Evolutionary conservation across 2,888 invertebrate genomes (phyloP).

Genomic region (Sarcophaga carnaria): DNA sequence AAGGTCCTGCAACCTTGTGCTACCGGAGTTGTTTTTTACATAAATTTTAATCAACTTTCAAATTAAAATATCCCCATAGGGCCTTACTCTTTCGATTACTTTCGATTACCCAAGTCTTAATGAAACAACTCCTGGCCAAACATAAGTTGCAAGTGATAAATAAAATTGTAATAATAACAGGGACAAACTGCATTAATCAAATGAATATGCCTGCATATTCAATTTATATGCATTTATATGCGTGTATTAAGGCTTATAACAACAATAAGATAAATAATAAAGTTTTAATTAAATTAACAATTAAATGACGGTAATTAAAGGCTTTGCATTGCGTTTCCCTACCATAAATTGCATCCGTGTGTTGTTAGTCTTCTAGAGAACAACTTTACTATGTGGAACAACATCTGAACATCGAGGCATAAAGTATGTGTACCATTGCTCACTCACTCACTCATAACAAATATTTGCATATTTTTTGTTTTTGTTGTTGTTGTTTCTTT

Average conservation of each 20-base stretch:
- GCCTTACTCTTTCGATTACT: too few relatives aligned
- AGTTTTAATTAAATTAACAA: constrained; percentile 33
- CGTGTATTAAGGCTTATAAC: background rate
- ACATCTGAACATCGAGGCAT: too few relatives aligned
- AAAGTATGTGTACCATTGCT: too few relatives aligned
- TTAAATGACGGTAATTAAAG: constrained; percentile 16
- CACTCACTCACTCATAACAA: background rate
- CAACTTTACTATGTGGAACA: too few relatives aligned
- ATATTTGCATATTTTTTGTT: background rate
- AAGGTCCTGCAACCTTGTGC: too few relatives aligned
- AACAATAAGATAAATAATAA: background rate
- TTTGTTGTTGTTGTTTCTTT: background rate
- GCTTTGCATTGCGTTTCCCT: background rate
- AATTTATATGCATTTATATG: too few relatives aligned
- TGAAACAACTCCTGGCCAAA: too few relatives aligned
- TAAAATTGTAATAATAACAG: constrained; percentile 12
- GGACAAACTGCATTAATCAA: constrained; percentile 25
- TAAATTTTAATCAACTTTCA: too few relatives aligned
- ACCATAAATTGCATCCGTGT: background rate
- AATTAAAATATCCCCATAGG: too few relatives aligned
- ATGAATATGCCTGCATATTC: background rate
- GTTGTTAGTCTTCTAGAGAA: too few relatives aligned
- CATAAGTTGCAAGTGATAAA: constrained; percentile 20
- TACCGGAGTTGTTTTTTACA: too few relatives aligned
- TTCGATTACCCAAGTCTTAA: too few relatives aligned